These are phyloP conservation scores for Tenebrosternarchus preto DNA, from an alignment of 2,113 vertebrate genomes.

Conservation along the genomic window DNA sequence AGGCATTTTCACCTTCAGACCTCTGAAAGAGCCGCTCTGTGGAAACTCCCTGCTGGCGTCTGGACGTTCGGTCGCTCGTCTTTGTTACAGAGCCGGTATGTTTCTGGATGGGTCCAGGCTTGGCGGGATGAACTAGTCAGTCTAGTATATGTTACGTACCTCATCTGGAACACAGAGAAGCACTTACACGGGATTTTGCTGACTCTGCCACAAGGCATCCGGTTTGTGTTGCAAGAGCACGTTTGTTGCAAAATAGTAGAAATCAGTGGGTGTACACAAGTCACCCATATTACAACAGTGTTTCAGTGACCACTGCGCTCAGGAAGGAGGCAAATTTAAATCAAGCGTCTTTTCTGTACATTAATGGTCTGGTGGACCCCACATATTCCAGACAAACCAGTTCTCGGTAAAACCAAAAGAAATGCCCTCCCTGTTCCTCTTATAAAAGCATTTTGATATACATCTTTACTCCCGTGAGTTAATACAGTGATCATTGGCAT, in stretches of 20 bases:
- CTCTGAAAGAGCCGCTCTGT: too few relatives aligned
- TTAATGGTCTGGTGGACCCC: not conserved
- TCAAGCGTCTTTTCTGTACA: too few relatives aligned
- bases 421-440: not conserved
- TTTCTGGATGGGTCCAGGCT: not conserved
- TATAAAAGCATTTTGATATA: too few relatives aligned
- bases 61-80: not conserved
- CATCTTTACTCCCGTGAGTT: too few relatives aligned
- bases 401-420: not conserved
- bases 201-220: constrained; percentile 63
- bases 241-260: constrained; percentile 60
- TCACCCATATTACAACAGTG: constrained; percentile 34
- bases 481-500: not conserved
- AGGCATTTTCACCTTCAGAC: not conserved
- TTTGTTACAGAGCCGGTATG: not conserved
- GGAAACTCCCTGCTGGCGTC: too few relatives aligned
- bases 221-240: constrained; percentile 65
- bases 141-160: constrained; percentile 6
- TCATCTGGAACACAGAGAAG: constrained; percentile 53
- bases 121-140: constrained; percentile 8
- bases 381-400: not conserved
- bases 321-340: constrained; percentile 27
- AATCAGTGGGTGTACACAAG: constrained; percentile 26
- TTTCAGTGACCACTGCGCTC: not conserved
- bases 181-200: constrained; percentile 57